A percentile compares a stretch with the other conserved stretches of the same genome.
These are phyloP conservation scores for Cosmopolites sordidus DNA, from an alignment of 2,888 invertebrate species.

Conservation along the genomic window DNA sequence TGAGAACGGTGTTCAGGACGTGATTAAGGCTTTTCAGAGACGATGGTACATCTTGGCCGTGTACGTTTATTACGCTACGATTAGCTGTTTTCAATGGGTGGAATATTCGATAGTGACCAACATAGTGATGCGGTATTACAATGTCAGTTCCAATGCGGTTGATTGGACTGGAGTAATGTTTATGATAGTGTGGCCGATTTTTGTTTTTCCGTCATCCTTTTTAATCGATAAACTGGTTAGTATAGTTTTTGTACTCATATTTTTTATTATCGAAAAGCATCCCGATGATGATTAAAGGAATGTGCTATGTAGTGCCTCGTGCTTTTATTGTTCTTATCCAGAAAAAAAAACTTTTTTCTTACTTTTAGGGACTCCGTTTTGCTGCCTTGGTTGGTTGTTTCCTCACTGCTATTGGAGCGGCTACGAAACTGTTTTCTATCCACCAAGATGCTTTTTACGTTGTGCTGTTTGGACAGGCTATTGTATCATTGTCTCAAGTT, in stretches of 20 bases:
- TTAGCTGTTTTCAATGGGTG: slow-evolving; percentile 93
- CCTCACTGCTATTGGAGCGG: slow-evolving; percentile 82
- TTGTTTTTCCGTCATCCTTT: slow-evolving; percentile 94
- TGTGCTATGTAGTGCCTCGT: too few species aligned
- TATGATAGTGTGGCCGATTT: slow-evolving; percentile 92
- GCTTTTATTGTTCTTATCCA: too few species aligned
- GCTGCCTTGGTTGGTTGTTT: slow-evolving; percentile 75
- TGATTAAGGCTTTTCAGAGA: slow-evolving; percentile 59
- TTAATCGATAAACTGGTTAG: slow-evolving; percentile 87
- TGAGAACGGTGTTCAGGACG: slow-evolving; percentile 10
- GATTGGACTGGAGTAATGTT: slow-evolving; percentile 97
- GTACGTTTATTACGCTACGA: slow-evolving; percentile 80
- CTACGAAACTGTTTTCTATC: slow-evolving; percentile 84
- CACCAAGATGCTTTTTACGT: slow-evolving; percentile 78
- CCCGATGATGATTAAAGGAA: too few species aligned
- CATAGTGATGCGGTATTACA: slow-evolving; percentile 72
- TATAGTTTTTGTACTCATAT: too few species aligned
- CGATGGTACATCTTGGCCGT: slow-evolving; percentile 81
- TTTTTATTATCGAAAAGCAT: neutral
- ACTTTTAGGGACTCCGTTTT: slow-evolving; percentile 74
- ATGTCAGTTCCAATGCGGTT: slow-evolving; percentile 65
- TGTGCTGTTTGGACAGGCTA: slow-evolving; percentile 81
- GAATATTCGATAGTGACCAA: slow-evolving; percentile 90
- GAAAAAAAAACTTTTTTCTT: too few species aligned
- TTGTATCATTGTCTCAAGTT: slow-evolving; percentile 82